Evolutionary conservation across 2,888 invertebrate genomes (phyloP).

Genomic region (Notocelia uddmanniana): DNA sequence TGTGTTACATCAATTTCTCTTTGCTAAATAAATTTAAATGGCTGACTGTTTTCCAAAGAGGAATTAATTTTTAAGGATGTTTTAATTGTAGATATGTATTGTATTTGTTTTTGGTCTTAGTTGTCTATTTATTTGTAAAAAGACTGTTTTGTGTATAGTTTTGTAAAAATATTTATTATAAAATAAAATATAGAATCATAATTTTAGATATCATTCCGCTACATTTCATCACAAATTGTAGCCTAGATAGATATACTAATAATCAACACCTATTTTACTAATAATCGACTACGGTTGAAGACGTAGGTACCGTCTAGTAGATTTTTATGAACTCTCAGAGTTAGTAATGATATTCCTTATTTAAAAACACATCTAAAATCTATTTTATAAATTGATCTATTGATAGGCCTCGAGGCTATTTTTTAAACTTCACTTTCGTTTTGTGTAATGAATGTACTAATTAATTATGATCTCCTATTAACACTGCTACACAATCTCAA

Average conservation of each 20-base stretch:
- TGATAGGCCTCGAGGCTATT: not conserved
- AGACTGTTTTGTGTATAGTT: conserved; percentile 37
- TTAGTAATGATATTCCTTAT: no score
- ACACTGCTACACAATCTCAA: not conserved
- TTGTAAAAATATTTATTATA: conserved; percentile 35
- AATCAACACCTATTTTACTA: not conserved
- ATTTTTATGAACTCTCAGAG: no score
- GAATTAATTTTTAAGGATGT: not conserved
- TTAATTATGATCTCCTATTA: not conserved
- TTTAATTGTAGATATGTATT: conserved; percentile 33
- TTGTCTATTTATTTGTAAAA: conserved; percentile 43
- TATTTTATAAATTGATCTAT: not conserved
- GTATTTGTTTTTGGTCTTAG: conserved; percentile 28
- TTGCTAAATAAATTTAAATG: not conserved
- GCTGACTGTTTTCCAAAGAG: not conserved
- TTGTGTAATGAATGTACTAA: no score
- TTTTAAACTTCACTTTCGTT: not conserved
- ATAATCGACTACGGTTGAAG: not conserved
- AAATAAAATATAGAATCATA: not conserved
- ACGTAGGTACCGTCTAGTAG: no score
- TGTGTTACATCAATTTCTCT: not conserved
- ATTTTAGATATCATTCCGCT: conserved; percentile 27
- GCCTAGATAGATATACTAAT: conserved; percentile 7
- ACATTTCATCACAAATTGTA: conserved; percentile 39
- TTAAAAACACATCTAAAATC: no score